Base-by-base conservation (phyloP, 2,888 invertebrate species). In the Gastracanthus pulcherrimus region DNA sequence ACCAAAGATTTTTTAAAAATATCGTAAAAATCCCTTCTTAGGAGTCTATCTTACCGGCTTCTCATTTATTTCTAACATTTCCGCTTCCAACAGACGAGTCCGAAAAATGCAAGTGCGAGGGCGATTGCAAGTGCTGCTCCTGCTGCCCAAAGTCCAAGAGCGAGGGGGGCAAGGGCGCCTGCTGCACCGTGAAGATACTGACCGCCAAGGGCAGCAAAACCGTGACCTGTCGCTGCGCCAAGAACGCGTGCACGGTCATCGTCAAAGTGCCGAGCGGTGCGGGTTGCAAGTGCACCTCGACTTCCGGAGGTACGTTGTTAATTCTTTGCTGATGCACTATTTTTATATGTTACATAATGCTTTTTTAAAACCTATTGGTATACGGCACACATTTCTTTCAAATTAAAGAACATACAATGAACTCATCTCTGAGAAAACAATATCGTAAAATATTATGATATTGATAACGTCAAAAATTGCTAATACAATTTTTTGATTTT, bases 81-180 rank as follows among this genome's bases (percentile, higher is more conserved):
- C n/a, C n/a, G n/a, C n/a, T n/a, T n/a, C n/a, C n/a, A 23, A 34
- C 26, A 70, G 69, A 64, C 19, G 29, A n/a, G 23, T 36, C 36
- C 2, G 67, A 23, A 4, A 34, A 0, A 13, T 79, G 79, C 31
- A 23, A 66, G 36, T 79, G 79, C 45, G 72, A 11, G n/a, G 71
- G 7, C 16, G 64, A 45, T 0, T 80, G 80, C 31, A 76, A 76
- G 60, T 80, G 80, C 19, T 80, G 80, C 71, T 31, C 29, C 13
- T 55, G 38, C 16, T 80, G 80, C 26, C 5, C 55, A 5, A 36
- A 62, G n/a, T 45, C 62, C 2, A n/a, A 48, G 62, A 29, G 16
- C 51, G 34, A 31, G 11, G 16, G 26, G 67, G 23, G 2, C 45
- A 45, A 67, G 16, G 41, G 31, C 19, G n/a, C 70, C 19, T 45